Evolutionary conservation across 2,888 invertebrate genomes (phyloP), one percentile per base, ranked within the genome.

Genomic region (Cheilosia scutellata): DNA sequence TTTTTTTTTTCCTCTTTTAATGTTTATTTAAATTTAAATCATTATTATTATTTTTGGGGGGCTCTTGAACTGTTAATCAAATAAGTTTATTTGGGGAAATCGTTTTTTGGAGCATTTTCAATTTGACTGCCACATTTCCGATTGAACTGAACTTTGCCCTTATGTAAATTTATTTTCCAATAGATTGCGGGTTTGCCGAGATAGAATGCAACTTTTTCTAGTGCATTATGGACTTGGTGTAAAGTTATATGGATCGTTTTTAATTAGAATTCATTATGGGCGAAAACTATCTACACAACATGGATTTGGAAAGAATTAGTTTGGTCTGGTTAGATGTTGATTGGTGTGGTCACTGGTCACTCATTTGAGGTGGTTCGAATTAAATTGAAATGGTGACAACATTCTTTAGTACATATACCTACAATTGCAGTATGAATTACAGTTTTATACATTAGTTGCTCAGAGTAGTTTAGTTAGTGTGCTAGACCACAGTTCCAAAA

Each of bases 91-190:
- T 65, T 27, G 9, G 53, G 57, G 40, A 37, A 42, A n/a, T 44
- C 53, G 40, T 74, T 74, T 60, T 37, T 51, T 63, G 33, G 25
- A 74, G 6, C 6, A 20, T 13, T 33, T 71, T 60, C 42, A 29
- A 62, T 42, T 60, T n/a, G 20, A 60, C 47, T 62, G 72, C 53
- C 49, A 53, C 55, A 62, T 42, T 53, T 53, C 25, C 25, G 16
- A 60, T 71, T n/a, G 60, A 51, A 40, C 0, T 47, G 74, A 63
- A 63, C 74, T 74, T 74, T 74, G 74, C 5, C 5, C 55, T 55
- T 16, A 31, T 55, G 55, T 63, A 27, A n/a, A 42, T 53, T 58
- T 68, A 44, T 31, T 57, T 68, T 42, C 55, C 0, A 33, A 68
- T 47, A 25, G 66, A 55, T 55, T 55, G 29, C 55, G 6, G 20